Evolutionary conservation across 2,797 vertebrate species (phyloP), one percentile per base, ranked within the genome.

Genomic region (Mormyrus hasselquistii): DNA sequence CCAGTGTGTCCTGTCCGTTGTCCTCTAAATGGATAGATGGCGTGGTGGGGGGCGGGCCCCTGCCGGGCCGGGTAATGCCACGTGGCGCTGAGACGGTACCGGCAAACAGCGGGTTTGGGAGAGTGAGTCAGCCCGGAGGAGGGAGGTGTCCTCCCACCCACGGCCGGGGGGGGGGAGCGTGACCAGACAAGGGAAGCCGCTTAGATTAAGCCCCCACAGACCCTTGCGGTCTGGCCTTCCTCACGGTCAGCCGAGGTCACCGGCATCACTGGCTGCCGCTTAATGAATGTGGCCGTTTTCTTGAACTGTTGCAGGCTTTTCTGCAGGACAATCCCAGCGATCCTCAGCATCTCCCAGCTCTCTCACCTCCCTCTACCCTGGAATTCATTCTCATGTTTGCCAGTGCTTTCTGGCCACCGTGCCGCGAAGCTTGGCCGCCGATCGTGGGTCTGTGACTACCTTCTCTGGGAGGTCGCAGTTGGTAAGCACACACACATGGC

Each of bases 331-430:
- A 5, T 22, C 25, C 19, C 9, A 47, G 22, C 59, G 57, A 65
- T 19, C 38, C 41, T 44, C 41, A 0, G 3, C 44, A 16, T 25
- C 19, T 10, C 55, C 34, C 19, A n/a, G 41, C 38, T 14, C 47
- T 22, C 47, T 22, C 59, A n/a, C 83, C 85, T 38, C 44, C 29
- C 76, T 1, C 22, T 83, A 83, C 19, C 44, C 52, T 22, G 73
- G 73, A 87, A 87, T 90, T 86, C 50, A 82, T 83, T 65, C 44
- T 83, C 53, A 83, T 25, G 83, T 83, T 49, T 55, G 79, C 83
- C n/a, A n/a, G 2, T 86, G 25, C 7, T 47, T 62, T 53, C 53
- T 16, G 9, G 83, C 19, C 16, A 16, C 52, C 12, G 6, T 57
- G 53, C 16, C 7, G 84, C 12, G 84, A 86, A 14, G 19, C 44